Base-by-base conservation (phyloP, 1,140 invertebrate species). In the Lanistes nyassanus region DNA sequence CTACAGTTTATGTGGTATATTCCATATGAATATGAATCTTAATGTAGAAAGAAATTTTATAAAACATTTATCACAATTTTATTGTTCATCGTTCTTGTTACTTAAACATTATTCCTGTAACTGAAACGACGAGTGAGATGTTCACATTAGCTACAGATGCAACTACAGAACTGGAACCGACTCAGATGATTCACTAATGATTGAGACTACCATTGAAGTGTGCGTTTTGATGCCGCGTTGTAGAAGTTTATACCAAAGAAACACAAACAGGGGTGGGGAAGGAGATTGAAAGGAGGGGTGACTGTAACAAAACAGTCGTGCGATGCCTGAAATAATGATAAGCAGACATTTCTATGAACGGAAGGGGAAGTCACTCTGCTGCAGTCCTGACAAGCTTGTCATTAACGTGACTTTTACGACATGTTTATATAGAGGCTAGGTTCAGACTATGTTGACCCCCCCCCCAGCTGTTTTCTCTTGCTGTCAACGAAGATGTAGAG, bases 291-390 rank as follows among this genome's bases (percentile, higher is more conserved):
- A 16, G 26, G 58, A 62, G 26, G 58, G 34, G 11, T 9, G 34
- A n/a, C 11, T 16, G 34, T 62, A n/a, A 29, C 53, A 55, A 13
- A 55, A 16, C n/a, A 55, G 13, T 16, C 26, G 34, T 62, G 26
- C 0, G n/a, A 0, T 29, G n/a, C 13, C 34, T 62, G 58, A n/a
- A 62, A 16, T 62, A 62, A 62, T 62, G 4, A 62, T 31, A 62
- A 62, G 23, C 58, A n/a, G 26, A 29, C 34, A 62, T 62, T 62
- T n/a, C 53, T 62, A 62, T 29, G 58, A 62, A 11, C n/a, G n/a
- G 34, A 62, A 11, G 23, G 7, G 34, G 11, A 62, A n/a, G 34
- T 16, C 34, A n/a, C 34, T 62, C 11, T 62, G 58, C n/a, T 62
- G 58, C 34, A 62, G 13, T n/a, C 58, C 34, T n/a, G 58, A 9